Evolutionary conservation across 1,140 invertebrate species (phyloP).

Genomic region (Mercenaria mercenaria): DNA sequence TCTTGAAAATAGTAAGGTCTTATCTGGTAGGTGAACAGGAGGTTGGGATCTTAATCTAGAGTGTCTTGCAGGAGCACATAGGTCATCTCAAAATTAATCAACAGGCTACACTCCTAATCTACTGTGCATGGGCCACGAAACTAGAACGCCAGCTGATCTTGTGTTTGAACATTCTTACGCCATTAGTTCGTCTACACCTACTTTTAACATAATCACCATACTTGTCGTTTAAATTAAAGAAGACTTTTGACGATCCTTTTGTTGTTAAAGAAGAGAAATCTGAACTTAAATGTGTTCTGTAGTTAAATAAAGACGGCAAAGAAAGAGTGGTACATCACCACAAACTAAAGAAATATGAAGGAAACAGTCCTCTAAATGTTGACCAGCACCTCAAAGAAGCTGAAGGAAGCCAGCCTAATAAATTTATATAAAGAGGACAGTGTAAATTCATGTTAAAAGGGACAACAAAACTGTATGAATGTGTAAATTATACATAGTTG

Average conservation of each 20-base stretch:
- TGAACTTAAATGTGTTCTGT: conserved; percentile 18
- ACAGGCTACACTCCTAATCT: conserved; percentile 67
- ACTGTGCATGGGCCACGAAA: too few relatives aligned
- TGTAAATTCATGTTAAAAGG: too few relatives aligned
- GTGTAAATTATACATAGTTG: too few relatives aligned
- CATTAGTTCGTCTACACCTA: background rate
- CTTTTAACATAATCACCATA: background rate
- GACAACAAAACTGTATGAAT: too few relatives aligned
- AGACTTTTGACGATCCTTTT: background rate
- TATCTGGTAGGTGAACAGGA: conserved; percentile 64
- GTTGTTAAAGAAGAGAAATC: conserved; percentile 10
- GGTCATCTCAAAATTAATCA: conserved; percentile 52
- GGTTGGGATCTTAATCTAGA: conserved; percentile 69
- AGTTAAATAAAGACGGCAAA: conserved; percentile 31
- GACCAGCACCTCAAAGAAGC: too few relatives aligned
- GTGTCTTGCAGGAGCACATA: conserved; percentile 52
- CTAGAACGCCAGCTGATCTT: conserved; percentile 59
- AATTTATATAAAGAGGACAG: too few relatives aligned
- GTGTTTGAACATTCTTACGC: background rate
- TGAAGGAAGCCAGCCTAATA: too few relatives aligned
- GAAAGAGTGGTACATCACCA: conserved; percentile 39
- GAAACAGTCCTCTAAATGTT: background rate
- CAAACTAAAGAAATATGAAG: conserved; percentile 48
- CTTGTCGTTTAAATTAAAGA: conserved; percentile 41
- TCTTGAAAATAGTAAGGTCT: conserved; percentile 68